Evolutionary conservation across 1,140 invertebrate species (phyloP).

Genomic region (Drosophila subobscura): DNA sequence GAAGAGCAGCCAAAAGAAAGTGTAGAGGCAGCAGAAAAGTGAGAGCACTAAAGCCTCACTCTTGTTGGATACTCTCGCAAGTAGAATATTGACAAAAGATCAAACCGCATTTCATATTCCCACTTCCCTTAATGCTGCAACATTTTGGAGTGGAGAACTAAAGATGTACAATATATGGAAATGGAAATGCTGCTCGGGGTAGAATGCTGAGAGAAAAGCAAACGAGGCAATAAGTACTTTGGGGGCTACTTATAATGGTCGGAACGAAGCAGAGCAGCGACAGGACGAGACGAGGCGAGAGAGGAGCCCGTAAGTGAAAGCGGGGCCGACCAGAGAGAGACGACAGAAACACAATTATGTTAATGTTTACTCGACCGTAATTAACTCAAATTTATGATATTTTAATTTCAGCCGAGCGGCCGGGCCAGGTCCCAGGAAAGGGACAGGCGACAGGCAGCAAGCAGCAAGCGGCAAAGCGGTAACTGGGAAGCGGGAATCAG

Average conservation of each 20-base stretch:
- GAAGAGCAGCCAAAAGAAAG: slow-evolving; percentile 4
- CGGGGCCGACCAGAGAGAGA: slow-evolving; percentile 19
- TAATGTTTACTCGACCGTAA: slow-evolving; percentile 81
- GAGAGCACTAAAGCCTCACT: too few species aligned
- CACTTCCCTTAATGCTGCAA: too few species aligned
- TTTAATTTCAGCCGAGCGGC: slow-evolving; percentile 66
- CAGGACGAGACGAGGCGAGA: not conserved
- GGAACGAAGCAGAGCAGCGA: not conserved
- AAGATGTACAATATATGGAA: too few species aligned
- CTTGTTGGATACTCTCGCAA: too few species aligned
- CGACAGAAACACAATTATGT: slow-evolving; percentile 76
- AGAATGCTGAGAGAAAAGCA: slow-evolving; percentile 28
- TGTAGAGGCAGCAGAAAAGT: not conserved
- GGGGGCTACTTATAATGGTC: slow-evolving; percentile 64
- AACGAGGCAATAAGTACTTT: slow-evolving; percentile 58
- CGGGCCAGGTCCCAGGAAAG: too few species aligned
- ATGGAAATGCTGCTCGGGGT: too few species aligned
- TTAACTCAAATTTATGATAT: slow-evolving; percentile 81
- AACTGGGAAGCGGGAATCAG: too few species aligned
- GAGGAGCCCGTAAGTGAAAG: not conserved
- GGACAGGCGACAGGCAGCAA: too few species aligned
- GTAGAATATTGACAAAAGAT: too few species aligned
- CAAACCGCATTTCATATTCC: too few species aligned
- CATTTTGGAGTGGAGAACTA: too few species aligned
- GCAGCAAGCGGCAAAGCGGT: too few species aligned